phyloP scores from a whole-genome alignment of 2,797 vertebrate genomes.

The Microctenopoma stevenorrisi region DNA sequence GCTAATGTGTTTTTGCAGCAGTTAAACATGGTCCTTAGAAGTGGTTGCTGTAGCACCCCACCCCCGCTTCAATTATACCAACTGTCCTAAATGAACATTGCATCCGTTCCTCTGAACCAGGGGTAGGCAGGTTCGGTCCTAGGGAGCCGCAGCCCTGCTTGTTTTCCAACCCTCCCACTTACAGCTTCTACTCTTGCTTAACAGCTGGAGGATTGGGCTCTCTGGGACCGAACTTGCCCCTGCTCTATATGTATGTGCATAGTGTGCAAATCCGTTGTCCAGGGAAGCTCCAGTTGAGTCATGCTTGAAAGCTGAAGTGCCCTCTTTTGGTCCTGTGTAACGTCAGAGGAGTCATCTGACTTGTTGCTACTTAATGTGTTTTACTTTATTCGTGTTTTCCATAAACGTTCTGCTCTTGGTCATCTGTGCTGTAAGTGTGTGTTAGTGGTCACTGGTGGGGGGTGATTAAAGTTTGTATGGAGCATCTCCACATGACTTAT shows the following conservation, averaged over 20 bases:
- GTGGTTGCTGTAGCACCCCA: constrained; percentile 10
- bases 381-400: constrained; percentile 45
- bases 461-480: not conserved
- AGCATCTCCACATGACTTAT: constrained; percentile 21
- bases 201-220: too few relatives aligned
- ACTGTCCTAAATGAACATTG: constrained; percentile 40
- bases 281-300: constrained; percentile 35
- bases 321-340: constrained; percentile 60
- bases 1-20: constrained; percentile 4
- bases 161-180: too few relatives aligned
- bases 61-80: constrained; percentile 9
- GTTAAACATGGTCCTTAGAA: constrained; percentile 29
- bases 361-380: constrained; percentile 51
- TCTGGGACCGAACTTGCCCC: too few relatives aligned
- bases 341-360: constrained; percentile 37
- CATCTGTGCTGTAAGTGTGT: constrained; percentile 43
- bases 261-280: constrained; percentile 48
- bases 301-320: constrained; percentile 54
- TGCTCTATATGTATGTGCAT: constrained; percentile 26
- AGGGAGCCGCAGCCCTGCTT: too few relatives aligned
- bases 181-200: too few relatives aligned
- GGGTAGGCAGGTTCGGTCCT: too few relatives aligned
- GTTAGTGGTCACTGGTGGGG: constrained; percentile 5
- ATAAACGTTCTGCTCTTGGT: constrained; percentile 55
- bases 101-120: constrained; percentile 11